phyloP scores from a whole-genome alignment of 1,140 invertebrate genomes.

The Leptinotarsa texana region DNA sequence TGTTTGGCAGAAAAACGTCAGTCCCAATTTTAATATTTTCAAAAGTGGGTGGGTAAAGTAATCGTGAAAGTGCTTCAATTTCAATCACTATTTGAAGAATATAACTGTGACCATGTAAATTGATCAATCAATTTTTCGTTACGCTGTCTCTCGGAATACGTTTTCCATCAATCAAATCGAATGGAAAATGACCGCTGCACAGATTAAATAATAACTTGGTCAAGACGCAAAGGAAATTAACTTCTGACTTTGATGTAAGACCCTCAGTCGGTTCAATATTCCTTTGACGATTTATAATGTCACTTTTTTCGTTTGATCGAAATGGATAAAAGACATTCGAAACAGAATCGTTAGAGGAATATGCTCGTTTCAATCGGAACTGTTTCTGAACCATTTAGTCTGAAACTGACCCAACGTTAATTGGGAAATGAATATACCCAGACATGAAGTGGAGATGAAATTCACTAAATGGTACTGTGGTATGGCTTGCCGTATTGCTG shows the following conservation, averaged over 20 bases:
- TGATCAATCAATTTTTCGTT: slow-evolving; percentile 10
- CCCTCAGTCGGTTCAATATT: slow-evolving; percentile 25
- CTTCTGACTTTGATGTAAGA: slow-evolving; percentile 28
- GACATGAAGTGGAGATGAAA: too few relatives aligned
- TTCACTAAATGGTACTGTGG: too few relatives aligned
- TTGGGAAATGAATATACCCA: too few relatives aligned
- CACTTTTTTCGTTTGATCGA: slow-evolving; percentile 3
- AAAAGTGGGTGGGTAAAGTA: too few relatives aligned
- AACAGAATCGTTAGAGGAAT: too few relatives aligned
- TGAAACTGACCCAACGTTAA: background rate
- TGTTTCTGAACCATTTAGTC: background rate
- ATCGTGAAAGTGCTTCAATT: too few relatives aligned
- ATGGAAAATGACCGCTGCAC: slow-evolving; percentile 15
- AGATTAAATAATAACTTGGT: slow-evolving; percentile 25
- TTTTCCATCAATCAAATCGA: slow-evolving; percentile 22
- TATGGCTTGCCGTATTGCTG: too few relatives aligned
- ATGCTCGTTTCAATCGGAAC: background rate
- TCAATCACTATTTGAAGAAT: too few relatives aligned
- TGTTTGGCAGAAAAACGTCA: too few relatives aligned
- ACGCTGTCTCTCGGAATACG: slow-evolving; percentile 7
- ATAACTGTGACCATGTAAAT: background rate
- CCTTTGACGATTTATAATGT: slow-evolving; percentile 23
- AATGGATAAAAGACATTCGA: too few relatives aligned
- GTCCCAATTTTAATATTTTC: too few relatives aligned
- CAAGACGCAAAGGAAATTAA: slow-evolving; percentile 28